Evolutionary conservation across 2,888 invertebrate species (phyloP), one percentile per base, ranked within the genome.

Genomic region (Hydroisotoma schaefferi): DNA sequence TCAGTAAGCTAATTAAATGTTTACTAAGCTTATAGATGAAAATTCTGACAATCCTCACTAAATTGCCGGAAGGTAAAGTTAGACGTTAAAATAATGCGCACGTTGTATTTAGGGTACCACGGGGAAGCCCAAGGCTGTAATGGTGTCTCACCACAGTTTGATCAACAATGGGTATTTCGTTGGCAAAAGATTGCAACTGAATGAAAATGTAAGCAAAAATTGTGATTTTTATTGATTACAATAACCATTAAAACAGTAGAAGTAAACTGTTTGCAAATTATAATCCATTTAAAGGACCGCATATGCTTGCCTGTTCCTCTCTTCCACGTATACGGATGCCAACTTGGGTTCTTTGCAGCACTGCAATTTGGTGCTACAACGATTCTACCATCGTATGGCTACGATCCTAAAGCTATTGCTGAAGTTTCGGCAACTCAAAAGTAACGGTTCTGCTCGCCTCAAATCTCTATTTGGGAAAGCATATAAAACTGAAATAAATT

Each of bases 241-340:
- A 33, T 10, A 43, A 20, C 10, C 8, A 20, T 43, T 10, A 43
- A 15, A 15, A 15, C 43, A 18, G 43, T 15, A 10, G 18, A 43
- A 10, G 12, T 18, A 6, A 6, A 15, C 43, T 43, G 18, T 6
- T 43, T 43, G 33, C 18, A n/a, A 18, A 15, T 18, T 43, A 15
- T 47, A 10, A 47, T 10, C 78, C 81, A 67, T 12, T 55, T 74
- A 70, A 57, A 65, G 55, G 75, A 76, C 28, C 68, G 73, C 46
- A 72, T 78, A 27, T 80, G 80, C 68, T 59, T 78, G 1, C 86
- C 87, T 73, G 85, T 88, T 26, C 91, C 91, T 0, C 79, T 89
- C 20, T 91, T 89, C 75, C 93, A 94, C 76, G 88, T 86, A 25
- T 90, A 84, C 75, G 91, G 90, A 0, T 83, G 86, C 59, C 81